phyloP scores from a whole-genome alignment of 1,140 invertebrate species.

The Euura lappo region DNA sequence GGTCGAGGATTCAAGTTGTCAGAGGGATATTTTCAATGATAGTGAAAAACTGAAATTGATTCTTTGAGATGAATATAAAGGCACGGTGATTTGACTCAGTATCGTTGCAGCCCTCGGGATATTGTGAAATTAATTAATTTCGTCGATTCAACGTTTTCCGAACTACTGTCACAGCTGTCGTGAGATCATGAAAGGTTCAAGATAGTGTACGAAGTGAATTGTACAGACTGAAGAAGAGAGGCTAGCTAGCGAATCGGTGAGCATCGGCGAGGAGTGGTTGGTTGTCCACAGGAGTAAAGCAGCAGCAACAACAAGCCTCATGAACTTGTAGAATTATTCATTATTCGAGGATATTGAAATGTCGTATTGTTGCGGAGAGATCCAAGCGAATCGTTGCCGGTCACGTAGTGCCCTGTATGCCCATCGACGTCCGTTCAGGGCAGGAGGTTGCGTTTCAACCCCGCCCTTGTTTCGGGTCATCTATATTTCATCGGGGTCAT shows the following conservation, averaged over 20 bases:
- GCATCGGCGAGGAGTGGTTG: background rate
- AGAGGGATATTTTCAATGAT: no score
- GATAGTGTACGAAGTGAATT: no score
- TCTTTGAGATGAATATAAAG: no score
- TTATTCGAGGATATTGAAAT: background rate
- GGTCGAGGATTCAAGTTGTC: background rate
- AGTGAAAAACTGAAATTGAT: no score
- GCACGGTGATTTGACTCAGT: no score
- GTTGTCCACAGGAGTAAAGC: background rate
- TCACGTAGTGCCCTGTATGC: background rate
- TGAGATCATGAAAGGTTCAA: no score
- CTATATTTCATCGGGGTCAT: constrained; percentile 1
- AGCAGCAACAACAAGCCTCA: constrained; percentile 2
- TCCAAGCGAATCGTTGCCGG: background rate
- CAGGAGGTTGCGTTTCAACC: background rate
- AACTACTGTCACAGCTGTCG: no score
- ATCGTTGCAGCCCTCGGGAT: no score
- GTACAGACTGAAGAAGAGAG: no score
- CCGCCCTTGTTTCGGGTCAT: background rate
- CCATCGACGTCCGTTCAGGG: background rate
- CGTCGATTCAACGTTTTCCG: no score
- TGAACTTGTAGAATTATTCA: constrained; percentile 7
- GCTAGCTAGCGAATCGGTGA: no score
- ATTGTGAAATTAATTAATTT: no score
- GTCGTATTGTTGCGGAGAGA: constrained; percentile 4